Base-by-base conservation (phyloP, 2,113 vertebrate genomes). In the Mohoua ochrocephala region DNA sequence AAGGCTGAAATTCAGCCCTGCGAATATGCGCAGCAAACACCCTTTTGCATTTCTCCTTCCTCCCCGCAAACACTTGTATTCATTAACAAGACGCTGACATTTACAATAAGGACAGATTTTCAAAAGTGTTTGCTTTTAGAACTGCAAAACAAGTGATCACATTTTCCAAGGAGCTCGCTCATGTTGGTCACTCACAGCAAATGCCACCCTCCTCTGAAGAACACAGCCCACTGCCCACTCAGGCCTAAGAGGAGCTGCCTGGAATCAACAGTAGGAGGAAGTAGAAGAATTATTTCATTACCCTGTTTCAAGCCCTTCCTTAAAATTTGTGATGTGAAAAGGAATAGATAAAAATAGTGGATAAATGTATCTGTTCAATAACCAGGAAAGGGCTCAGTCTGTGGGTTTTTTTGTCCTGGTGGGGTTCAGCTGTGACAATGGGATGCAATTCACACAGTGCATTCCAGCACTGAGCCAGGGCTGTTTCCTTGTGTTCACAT, bases 71-170 rank as follows among this genome's bases (percentile, higher is more conserved):
- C 52, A 91, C 64, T 92, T 71, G 28, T 42, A 81, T 88, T 88
- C 79, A 57, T 88, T 93, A 93, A 75, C 31, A 60, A 91, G 56
- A 91, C 9, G 11, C 79, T 92, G 88, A 88, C 85, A 92, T 78
- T 88, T 91, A 90, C 53, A 86, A 57, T 78, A 60, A 92, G 61
- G 69, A 80, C n/a, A 86, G 37, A 90, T 86, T 96, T 94, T 93
- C 56, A 61, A 19, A 95, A 91, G 83, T 45, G 60, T 63, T 94
- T 91, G 63, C 79, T 88, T 94, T 84, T 44, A 93, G 68, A 95
- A 28, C 82, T 78, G 82, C 44, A 78, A n/a, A 93, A 86, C 71
- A 86, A 92, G 39, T n/a, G 77, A 90, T 45, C 60, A 70, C 23
- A 65, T 76, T 91, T 89, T 75, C n/a, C 65, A 42, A 73, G 61